Percentiles rank a stretch among this genome's conserved stretches.
Evolutionary conservation across 2,888 invertebrate genomes (phyloP).

Genomic region (Archips crataeganus): DNA sequence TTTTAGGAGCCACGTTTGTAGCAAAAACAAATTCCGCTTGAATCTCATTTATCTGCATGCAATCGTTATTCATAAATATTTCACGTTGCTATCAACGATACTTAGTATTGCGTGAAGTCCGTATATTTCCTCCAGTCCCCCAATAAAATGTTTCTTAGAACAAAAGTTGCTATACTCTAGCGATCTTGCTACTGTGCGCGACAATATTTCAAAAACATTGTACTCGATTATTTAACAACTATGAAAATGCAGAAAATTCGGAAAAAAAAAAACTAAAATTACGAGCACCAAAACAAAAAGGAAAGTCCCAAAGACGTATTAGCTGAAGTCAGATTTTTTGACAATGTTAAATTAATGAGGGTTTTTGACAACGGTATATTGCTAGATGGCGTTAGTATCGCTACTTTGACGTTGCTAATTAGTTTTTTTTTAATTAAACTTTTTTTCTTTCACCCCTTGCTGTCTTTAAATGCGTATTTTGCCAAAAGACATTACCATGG

Average conservation of each 20-base stretch:
- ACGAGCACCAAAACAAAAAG: constrained; percentile 63
- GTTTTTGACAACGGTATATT: too few relatives aligned
- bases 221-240: constrained; percentile 42
- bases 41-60: too few relatives aligned
- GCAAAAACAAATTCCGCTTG: not conserved
- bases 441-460: too few relatives aligned
- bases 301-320: constrained; percentile 9
- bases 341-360: not conserved
- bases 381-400: too few relatives aligned
- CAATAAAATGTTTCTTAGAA: constrained; percentile 48
- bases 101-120: constrained; percentile 5
- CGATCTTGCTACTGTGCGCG: constrained; percentile 57
- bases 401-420: too few relatives aligned
- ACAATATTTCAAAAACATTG: constrained; percentile 46
- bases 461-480: too few relatives aligned
- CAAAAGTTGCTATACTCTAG: constrained; percentile 51
- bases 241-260: constrained; percentile 55
- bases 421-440: too few relatives aligned
- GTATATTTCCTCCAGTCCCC: not conserved
- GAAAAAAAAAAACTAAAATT: constrained; percentile 48
- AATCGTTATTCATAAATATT: too few relatives aligned
- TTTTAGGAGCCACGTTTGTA: too few relatives aligned
- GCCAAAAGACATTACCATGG: too few relatives aligned
- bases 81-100: not conserved
- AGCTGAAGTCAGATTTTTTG: not conserved